Conservation (phyloP, 1,140 invertebrate genomes). For the Meloidogyne exigua region DNA sequence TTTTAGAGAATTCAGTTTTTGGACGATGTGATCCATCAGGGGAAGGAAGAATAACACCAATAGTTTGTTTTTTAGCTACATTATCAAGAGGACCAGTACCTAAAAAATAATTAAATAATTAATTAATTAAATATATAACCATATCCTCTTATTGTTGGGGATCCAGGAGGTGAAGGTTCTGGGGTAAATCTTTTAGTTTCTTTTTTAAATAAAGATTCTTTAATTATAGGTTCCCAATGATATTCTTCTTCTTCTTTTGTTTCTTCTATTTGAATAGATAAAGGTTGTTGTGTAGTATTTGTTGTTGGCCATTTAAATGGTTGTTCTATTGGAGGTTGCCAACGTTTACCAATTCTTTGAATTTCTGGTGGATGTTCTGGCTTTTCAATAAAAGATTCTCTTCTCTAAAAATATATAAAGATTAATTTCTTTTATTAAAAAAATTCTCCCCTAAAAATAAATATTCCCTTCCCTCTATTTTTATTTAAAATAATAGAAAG, state of each 20-base stretch:
- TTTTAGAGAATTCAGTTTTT: constrained; percentile 51
- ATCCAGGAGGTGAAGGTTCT: constrained; percentile 51
- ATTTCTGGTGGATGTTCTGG: constrained; percentile 49
- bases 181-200: constrained; percentile 61
- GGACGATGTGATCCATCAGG: constrained; percentile 61
- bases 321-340: constrained; percentile 62
- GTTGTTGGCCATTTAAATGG: constrained; percentile 57
- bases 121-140: background rate
- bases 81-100: constrained; percentile 53
- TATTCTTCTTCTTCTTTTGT: constrained; percentile 44
- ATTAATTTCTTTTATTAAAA: background rate
- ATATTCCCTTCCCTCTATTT: no score
- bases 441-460: background rate
- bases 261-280: background rate
- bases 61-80: constrained; percentile 54
- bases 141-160: constrained; percentile 44
- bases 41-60: constrained; percentile 52
- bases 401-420: constrained; percentile 23
- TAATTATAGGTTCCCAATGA: constrained; percentile 54
- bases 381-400: constrained; percentile 60
- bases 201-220: constrained; percentile 49
- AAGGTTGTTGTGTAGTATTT: background rate
- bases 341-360: constrained; percentile 45
- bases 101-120: background rate
- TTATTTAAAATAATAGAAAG: background rate